Evolutionary conservation across 2,113 vertebrate genomes (phyloP), one percentile per base, ranked within the genome.

Genomic region (Coregonus clupeaformis): DNA sequence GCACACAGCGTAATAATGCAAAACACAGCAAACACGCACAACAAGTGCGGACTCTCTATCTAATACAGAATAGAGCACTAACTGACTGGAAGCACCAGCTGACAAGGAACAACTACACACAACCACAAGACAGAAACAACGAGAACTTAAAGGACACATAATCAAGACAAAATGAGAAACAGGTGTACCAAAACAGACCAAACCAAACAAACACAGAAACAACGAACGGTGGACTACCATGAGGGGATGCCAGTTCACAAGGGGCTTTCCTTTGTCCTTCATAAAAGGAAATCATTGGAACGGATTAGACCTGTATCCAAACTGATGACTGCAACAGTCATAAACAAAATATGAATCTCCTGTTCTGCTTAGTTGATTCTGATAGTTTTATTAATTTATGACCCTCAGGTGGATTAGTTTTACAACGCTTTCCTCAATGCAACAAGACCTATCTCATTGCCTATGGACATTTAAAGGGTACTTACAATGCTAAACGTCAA

Each of bases 161-260:
- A n/a, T n/a, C n/a, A n/a, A n/a, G n/a, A n/a, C n/a, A n/a, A n/a
- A n/a, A n/a, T n/a, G n/a, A n/a, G n/a, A n/a, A n/a, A n/a, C n/a
- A n/a, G n/a, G n/a, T n/a, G n/a, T n/a, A n/a, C n/a, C n/a, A n/a
- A n/a, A n/a, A n/a, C n/a, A n/a, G n/a, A n/a, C n/a, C n/a, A n/a
- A n/a, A n/a, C n/a, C n/a, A n/a, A n/a, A n/a, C n/a, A n/a, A n/a
- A n/a, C n/a, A n/a, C n/a, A n/a, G n/a, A n/a, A n/a, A n/a, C n/a
- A n/a, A n/a, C n/a, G n/a, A n/a, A n/a, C n/a, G n/a, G n/a, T n/a
- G 73, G 80, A 78, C 79, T 45, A 59, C 4, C 77, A 72, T 57
- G 68, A 73, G 63, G 22, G 69, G 68, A 60, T n/a, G 14, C 60
- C 18, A 60, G 47, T 57, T 45, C n/a, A 14, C 32, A 36, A 20